Conservation (phyloP, 1,140 invertebrate genomes). For the Eulimnadia texana region DNA sequence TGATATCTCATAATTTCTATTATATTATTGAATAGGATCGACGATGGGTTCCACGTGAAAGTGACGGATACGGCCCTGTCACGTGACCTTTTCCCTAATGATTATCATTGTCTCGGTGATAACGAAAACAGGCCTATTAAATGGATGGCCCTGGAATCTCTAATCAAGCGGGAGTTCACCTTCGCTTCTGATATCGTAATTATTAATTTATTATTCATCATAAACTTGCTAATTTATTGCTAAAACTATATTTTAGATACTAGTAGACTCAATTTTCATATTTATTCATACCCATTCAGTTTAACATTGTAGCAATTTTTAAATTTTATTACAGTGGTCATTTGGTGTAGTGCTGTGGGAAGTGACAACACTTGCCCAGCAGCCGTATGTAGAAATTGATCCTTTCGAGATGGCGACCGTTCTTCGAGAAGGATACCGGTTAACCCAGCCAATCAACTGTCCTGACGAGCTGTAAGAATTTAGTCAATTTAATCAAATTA, state of each 20-base stretch:
- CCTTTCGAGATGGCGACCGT: conserved; percentile 78
- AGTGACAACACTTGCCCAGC: conserved; percentile 70
- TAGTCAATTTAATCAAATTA: background rate
- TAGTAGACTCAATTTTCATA: too few relatives aligned
- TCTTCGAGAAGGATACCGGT: conserved; percentile 70
- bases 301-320: background rate
- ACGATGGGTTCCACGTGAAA: conserved; percentile 74
- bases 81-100: conserved; percentile 80
- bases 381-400: conserved; percentile 78
- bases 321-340: conserved; percentile 58
- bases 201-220: conserved; percentile 14
- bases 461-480: conserved; percentile 83
- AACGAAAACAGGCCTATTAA: conserved; percentile 91
- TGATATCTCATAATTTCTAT: too few relatives aligned
- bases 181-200: conserved; percentile 76
- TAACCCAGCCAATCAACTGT: conserved; percentile 80
- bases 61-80: conserved; percentile 82
- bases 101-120: conserved; percentile 89
- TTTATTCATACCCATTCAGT: too few relatives aligned
- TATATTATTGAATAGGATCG: conserved; percentile 60
- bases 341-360: conserved; percentile 92
- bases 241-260: too few relatives aligned
- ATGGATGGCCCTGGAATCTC: conserved; percentile 81
- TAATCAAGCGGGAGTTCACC: conserved; percentile 67
- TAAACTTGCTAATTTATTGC: background rate